These are phyloP conservation scores for Epiperipatus broadwayi DNA, from an alignment of 2,888 invertebrate genomes.

Conservation along the genomic window DNA sequence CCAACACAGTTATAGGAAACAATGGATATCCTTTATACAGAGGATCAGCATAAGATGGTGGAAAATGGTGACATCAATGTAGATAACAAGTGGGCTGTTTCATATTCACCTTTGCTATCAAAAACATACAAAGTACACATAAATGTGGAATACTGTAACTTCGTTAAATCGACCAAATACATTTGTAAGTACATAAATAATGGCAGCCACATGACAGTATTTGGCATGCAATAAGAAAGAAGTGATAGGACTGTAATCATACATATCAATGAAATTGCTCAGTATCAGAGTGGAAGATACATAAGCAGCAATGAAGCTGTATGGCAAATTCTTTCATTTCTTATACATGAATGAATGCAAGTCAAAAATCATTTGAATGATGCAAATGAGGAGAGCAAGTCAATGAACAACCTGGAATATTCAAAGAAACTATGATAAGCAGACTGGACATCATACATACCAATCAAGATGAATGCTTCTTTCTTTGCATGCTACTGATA, in stretches of 20 bases:
- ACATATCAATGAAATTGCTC: conserved; percentile 22
- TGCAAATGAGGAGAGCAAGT: conserved; percentile 14
- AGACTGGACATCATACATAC: conserved; percentile 16
- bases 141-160: conserved; percentile 25
- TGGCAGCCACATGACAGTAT: conserved; percentile 26
- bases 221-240: conserved; percentile 11
- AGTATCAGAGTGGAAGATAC: conserved; percentile 22
- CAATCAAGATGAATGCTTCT: conserved; percentile 18
- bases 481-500: conserved; percentile 13
- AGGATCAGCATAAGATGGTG: no score
- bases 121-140: conserved; percentile 25
- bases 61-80: no score
- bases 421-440: conserved; percentile 5
- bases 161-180: conserved; percentile 18
- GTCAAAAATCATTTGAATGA: conserved; percentile 15
- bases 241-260: background rate
- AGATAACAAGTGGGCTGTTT: conserved; percentile 12
- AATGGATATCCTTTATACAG: no score
- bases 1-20: no score
- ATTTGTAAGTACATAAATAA: conserved; percentile 29
- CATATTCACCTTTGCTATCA: no score
- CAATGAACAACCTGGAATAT: conserved; percentile 9
- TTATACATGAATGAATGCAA: conserved; percentile 20
- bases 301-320: conserved; percentile 24
- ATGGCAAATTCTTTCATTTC: conserved; percentile 23